Evolutionary conservation across 2,888 invertebrate species (phyloP).

Genomic region (Drosophila kambysellisi): DNA sequence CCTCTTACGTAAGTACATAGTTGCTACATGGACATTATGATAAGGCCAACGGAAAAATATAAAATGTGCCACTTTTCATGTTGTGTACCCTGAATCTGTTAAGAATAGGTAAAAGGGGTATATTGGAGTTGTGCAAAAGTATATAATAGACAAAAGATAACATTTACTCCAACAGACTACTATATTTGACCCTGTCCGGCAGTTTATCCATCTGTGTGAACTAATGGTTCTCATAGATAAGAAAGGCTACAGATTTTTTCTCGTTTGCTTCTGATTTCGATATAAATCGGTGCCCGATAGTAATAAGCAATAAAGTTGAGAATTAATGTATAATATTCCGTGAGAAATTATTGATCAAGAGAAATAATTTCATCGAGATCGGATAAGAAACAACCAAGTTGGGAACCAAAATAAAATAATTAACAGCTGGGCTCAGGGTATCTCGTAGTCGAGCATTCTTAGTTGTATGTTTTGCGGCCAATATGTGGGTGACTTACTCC

Average conservation of each 20-base stretch:
- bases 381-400: not conserved
- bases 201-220: no score
- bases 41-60: slow-evolving; percentile 23
- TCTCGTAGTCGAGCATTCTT: not conserved
- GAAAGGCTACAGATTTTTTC: not conserved
- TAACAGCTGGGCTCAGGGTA: not conserved
- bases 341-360: not conserved
- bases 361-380: not conserved
- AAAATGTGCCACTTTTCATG: slow-evolving; percentile 6
- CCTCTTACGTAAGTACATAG: slow-evolving; percentile 43
- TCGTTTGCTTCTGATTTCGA: not conserved
- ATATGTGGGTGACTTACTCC: not conserved
- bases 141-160: not conserved
- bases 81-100: not conserved
- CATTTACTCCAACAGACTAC: not conserved
- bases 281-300: not conserved
- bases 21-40: slow-evolving; percentile 38
- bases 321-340: not conserved
- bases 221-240: not conserved
- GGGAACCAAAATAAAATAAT: not conserved
- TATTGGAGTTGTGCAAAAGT: not conserved
- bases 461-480: not conserved
- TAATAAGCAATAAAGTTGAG: not conserved
- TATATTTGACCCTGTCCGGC: not conserved
- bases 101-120: not conserved